A percentile compares a stretch with the other conserved stretches of the same genome.
Conservation (phyloP, 2,888 invertebrate genomes). For the Crocallis elinguaria region DNA sequence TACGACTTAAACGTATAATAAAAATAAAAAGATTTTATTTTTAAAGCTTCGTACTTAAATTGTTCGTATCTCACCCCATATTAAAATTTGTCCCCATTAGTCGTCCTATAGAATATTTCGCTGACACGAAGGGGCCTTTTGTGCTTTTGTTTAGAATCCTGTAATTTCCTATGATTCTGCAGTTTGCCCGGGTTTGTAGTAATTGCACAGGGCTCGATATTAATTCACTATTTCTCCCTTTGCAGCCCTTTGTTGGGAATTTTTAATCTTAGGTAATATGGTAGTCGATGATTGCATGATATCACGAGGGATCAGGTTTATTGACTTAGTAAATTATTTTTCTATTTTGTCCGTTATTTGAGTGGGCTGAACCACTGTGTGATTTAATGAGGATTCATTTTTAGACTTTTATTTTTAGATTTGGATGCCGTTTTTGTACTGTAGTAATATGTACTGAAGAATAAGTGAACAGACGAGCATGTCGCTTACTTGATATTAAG, state of each 20-base stretch:
- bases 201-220: slow-evolving; percentile 69
- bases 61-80: slow-evolving; percentile 57
- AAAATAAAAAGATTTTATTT: slow-evolving; percentile 5
- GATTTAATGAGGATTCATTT: not conserved
- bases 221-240: slow-evolving; percentile 71
- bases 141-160: slow-evolving; percentile 74
- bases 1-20: no score
- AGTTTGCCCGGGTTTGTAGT: slow-evolving; percentile 70
- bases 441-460: no score
- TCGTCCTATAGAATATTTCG: slow-evolving; percentile 56
- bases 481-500: no score
- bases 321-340: slow-evolving; percentile 26
- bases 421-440: no score
- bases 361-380: not conserved
- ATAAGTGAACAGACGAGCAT: no score
- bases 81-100: slow-evolving; percentile 80
- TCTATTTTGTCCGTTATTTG: not conserved
- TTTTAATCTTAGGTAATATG: slow-evolving; percentile 71
- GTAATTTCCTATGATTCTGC: slow-evolving; percentile 80
- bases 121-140: slow-evolving; percentile 64
- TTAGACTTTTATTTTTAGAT: not conserved
- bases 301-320: slow-evolving; percentile 25
- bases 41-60: slow-evolving; percentile 17
- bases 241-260: slow-evolving; percentile 64
- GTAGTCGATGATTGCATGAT: slow-evolving; percentile 34